Evolutionary conservation across 2,888 invertebrate species (phyloP).

Genomic region (Drosophila eohydei): DNA sequence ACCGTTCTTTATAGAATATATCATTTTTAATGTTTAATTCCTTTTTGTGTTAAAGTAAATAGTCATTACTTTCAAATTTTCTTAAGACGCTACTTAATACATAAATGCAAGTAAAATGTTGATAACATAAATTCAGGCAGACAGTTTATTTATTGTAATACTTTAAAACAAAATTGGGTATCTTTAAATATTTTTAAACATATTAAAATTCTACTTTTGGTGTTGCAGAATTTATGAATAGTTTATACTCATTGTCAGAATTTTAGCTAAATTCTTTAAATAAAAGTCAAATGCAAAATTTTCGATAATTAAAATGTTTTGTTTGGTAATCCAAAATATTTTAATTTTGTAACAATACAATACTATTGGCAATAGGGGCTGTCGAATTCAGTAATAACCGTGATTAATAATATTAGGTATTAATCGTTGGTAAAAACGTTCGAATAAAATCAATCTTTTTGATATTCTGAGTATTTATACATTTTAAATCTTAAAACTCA

Average conservation of each 20-base stretch:
- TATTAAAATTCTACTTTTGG: constrained; percentile 3
- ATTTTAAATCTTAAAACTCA: constrained; percentile 15
- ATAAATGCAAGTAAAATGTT: not conserved
- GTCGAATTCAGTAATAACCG: constrained; percentile 15
- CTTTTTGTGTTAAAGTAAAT: not conserved
- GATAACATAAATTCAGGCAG: not conserved
- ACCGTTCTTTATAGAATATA: not conserved
- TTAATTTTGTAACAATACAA: not conserved
- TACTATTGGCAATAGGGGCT: constrained; percentile 21
- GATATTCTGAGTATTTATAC: constrained; percentile 24
- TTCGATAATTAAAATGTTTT: not conserved
- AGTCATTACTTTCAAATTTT: not conserved
- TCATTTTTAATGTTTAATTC: not conserved
- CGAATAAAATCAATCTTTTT: constrained; percentile 25
- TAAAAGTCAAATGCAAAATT: constrained; percentile 19
- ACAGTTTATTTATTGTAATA: not conserved
- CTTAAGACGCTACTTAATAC: not conserved
- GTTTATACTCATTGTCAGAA: constrained; percentile 21
- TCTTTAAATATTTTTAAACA: constrained; percentile 20
- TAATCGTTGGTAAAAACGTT: constrained; percentile 18
- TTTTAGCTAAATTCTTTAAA: constrained; percentile 30
- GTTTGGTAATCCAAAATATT: not conserved
- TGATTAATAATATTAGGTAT: constrained; percentile 18
- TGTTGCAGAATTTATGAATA: constrained; percentile 39
- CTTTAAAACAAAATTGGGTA: not conserved